These are phyloP conservation scores for Phrynocephalus guinanensis DNA, from an alignment of 2,797 vertebrate genomes.

Conservation along the genomic window DNA sequence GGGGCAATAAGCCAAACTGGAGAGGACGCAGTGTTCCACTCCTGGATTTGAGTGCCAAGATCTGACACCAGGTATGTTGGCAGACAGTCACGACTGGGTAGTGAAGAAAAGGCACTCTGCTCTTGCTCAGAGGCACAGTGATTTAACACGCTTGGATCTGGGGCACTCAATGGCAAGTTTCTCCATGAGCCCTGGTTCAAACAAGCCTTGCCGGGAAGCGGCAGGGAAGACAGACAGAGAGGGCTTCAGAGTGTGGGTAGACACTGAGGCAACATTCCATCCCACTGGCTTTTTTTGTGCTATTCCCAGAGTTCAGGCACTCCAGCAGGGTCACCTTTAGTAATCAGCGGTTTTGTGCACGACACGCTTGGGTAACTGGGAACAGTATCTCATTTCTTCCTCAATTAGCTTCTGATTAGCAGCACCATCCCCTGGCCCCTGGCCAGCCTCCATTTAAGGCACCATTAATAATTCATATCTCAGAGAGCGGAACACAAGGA, in stretches of 20 bases:
- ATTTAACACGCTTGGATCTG: too few species aligned
- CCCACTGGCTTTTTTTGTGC: not conserved
- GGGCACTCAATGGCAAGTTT: not conserved
- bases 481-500: slow-evolving; percentile 61
- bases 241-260: not conserved
- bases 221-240: not conserved
- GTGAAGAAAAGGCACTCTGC: not conserved
- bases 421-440: slow-evolving; percentile 72
- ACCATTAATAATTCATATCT: slow-evolving; percentile 78
- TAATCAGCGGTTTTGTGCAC: slow-evolving; percentile 41
- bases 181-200: not conserved
- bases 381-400: slow-evolving; percentile 74
- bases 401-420: slow-evolving; percentile 78
- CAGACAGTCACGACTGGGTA: not conserved
- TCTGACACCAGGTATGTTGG: too few species aligned
- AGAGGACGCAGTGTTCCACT: not conserved
- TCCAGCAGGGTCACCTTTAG: slow-evolving; percentile 70
- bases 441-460: slow-evolving; percentile 72
- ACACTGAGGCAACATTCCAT: not conserved
- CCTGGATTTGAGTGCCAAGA: too few species aligned
- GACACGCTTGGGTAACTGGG: slow-evolving; percentile 33
- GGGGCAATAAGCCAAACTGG: not conserved
- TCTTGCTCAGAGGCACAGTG: not conserved
- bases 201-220: not conserved
- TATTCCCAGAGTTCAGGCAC: not conserved